Conservation (phyloP, 2,113 vertebrate species). For the Sinocyclocheilus maitianheensis region DNA sequence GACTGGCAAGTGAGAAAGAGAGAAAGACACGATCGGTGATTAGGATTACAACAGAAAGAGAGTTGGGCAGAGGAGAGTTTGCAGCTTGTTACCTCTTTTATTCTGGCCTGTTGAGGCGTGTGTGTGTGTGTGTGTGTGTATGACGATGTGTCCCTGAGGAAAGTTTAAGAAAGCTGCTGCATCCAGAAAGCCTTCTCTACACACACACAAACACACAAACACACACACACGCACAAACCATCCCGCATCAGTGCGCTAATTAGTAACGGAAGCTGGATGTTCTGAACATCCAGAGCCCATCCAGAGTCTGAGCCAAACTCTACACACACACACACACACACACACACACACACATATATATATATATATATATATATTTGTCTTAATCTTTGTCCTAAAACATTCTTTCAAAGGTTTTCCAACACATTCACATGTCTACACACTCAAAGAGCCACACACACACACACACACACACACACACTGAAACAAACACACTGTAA, state of each 20-base stretch:
- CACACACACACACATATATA: background rate
- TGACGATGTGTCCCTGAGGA: conserved; percentile 22
- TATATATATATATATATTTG: conserved; percentile 26
- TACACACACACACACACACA: conserved; percentile 44
- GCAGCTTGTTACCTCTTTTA: conserved; percentile 54
- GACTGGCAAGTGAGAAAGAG: background rate
- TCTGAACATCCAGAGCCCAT: conserved; percentile 50
- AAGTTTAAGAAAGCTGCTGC: conserved; percentile 44
- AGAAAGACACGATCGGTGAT: conserved; percentile 3
- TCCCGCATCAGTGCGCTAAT: conserved; percentile 65
- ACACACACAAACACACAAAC: conserved; percentile 6
- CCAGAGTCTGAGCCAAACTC: conserved; percentile 58
- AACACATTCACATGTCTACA: background rate
- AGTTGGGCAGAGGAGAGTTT: conserved; percentile 46
- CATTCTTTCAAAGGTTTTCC: background rate
- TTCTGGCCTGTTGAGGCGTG: conserved; percentile 52
- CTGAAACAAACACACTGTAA: too few species aligned
- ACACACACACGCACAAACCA: conserved; percentile 43
- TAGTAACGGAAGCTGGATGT: conserved; percentile 74
- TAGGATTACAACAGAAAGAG: conserved; percentile 34
- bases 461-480: background rate
- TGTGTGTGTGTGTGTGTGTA: conserved; percentile 28
- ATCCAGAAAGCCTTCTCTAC: conserved; percentile 19
- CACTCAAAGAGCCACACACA: background rate
- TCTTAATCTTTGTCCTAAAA: background rate